Base-by-base conservation (phyloP, 2,113 vertebrate species). In the Hippocampus guttulatus region DNA sequence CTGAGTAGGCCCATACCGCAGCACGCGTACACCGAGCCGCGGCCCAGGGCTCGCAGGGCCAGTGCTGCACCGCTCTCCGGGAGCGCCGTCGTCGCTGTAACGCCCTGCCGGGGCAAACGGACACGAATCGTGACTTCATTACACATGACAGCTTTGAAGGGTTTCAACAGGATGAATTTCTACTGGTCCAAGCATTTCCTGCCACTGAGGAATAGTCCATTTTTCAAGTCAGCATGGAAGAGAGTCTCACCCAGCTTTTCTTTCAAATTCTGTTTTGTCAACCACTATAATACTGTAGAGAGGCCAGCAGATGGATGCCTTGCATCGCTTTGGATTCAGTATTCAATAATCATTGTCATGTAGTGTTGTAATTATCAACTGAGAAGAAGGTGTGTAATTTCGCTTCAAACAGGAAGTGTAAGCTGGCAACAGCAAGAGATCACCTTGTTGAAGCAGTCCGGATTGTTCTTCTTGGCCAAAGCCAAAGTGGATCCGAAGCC, bases 391-490 rank as follows among this genome's bases (percentile, higher is more conserved):
- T 15, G 47, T 49, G 47, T 14, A 14, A 57, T 9, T 33, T 33
- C 25, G 5, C 8, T 6, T 14, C 27, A 18, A 60, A 16, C 27
- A 20, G 30, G 30, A 61, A 61, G 60, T 62, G 30, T 8, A 16
- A 10, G 20, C 20, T 10, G 8, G 16, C 27, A 62, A 38, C 8
- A 16, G 8, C 18, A 63, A 21, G 30, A 15, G 41, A 14, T 67
- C 77, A 99, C 97, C 95, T 99, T 98, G 81, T 73, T 93, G 72
- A 98, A 99, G 96, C 95, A 98, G 14, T 88, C 87, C 0, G 96
- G 96, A 45, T 93, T 97, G 80, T 88, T 96, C 87, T 95, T 99
- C 90, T 96, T 99, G 10, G 96, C 92, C 83, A 98, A 68, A 10
- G 95, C 95, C 67, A 99, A 81, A 0, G 95, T 95, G 18, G 95